Base-by-base conservation (phyloP, 2,888 invertebrate species). In the Parnassius orleans region DNA sequence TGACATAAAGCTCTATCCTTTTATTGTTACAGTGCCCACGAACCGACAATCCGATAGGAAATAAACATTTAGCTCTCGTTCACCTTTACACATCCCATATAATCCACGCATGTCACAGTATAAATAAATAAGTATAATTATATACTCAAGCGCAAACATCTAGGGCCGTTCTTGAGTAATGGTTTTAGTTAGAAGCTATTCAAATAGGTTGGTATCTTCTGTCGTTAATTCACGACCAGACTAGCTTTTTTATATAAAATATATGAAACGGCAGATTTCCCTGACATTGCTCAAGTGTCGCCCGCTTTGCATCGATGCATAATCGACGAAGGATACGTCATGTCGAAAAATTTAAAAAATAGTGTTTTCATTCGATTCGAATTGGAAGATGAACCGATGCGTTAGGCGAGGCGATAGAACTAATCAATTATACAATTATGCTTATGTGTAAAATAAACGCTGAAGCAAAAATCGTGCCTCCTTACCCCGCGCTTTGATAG, bases 11-110 rank as follows among this genome's bases (percentile, higher is more conserved):
- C 91, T 90, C 88, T 89, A 90, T 90, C 88, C 85, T 89, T 91
- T 91, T 91, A 91, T 91, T 91, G 91, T 91, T 90, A 90, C 91
- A 90, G 91, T 91, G 91, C 88, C 89, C 82, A 90, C 89, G 87
- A 89, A 90, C 91, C 89, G 90, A 88, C 91, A 91, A 91, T 89
- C 86, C 84, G 90, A 91, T 91, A 91, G 91, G 87, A 90, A 91
- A 91, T 90, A 91, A 91, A 91, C 87, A 87, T 81, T 86, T 80
- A 81, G 83, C 84, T 83, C 79, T 81, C 79, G 77, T 86, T 76
- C 82, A 79, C 77, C 78, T 72, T 70, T 79, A 75, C 79, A 73
- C 73, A 74, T 74, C 77, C 78, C 77, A 77, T 75, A 77, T 73
- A 54, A 63, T 57, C 60, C 60, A 56, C 71, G 73, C 77, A 81